Evolutionary conservation across 2,113 vertebrate species (phyloP).

Genomic region (Hyperopisus bebe): DNA sequence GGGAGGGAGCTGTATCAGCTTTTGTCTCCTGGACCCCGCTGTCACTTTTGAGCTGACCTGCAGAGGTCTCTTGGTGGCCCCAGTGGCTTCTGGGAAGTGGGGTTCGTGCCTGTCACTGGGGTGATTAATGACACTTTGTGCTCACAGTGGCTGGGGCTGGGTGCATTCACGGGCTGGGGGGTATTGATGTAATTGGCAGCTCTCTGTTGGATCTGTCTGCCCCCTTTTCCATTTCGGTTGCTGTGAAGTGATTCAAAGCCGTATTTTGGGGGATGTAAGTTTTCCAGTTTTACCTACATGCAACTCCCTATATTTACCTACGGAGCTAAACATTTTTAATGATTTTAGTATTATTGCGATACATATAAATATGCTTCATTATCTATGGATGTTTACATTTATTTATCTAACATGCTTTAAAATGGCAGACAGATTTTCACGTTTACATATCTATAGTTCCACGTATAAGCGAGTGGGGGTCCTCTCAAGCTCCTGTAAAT

Average conservation of each 20-base stretch:
- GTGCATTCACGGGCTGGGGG: background rate
- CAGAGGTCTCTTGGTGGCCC: slow-evolving; percentile 27
- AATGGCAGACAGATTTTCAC: background rate
- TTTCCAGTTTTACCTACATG: background rate
- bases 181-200: background rate
- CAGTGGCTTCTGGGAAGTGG: slow-evolving; percentile 32
- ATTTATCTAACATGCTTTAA: background rate
- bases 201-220: background rate
- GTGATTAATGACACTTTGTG: background rate
- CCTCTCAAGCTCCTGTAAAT: background rate
- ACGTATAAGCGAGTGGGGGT: background rate
- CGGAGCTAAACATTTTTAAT: background rate
- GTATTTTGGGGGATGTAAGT: background rate
- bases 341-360: background rate
- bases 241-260: background rate
- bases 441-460: background rate
- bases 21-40: slow-evolving; percentile 41
- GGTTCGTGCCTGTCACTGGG: slow-evolving; percentile 40
- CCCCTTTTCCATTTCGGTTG: background rate
- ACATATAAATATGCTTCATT: background rate
- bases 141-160: background rate
- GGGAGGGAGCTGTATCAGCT: slow-evolving; percentile 35
- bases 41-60: slow-evolving; percentile 42
- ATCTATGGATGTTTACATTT: background rate
- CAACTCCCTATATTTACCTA: background rate